phyloP scores from a whole-genome alignment of 2,113 vertebrate genomes.

The Struthidea cinerea region DNA sequence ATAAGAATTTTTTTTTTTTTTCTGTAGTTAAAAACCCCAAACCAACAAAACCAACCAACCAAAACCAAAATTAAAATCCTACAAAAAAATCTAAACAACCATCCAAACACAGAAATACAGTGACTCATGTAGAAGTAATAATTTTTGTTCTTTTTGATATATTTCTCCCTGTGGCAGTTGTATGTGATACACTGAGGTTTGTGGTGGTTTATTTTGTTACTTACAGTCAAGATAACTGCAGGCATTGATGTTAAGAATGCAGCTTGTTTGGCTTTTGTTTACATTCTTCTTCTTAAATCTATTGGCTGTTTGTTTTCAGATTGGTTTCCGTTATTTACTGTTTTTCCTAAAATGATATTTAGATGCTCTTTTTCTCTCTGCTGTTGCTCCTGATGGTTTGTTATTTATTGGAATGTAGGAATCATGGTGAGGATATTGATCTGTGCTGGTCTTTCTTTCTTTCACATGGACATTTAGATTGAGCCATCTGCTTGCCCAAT shows the following conservation, averaged over 20 bases:
- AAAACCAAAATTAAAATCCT: not conserved
- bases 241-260: not conserved
- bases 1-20: not conserved
- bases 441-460: not conserved
- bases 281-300: not conserved
- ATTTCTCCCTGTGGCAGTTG: not conserved
- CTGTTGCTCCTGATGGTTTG: not conserved
- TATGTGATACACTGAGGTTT: not conserved
- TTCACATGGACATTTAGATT: slow-evolving; percentile 31
- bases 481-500: slow-evolving; percentile 32
- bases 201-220: not conserved
- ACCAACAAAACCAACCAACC: not conserved
- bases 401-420: slow-evolving; percentile 37
- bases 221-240: not conserved
- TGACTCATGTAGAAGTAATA: not conserved
- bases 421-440: slow-evolving; percentile 9
- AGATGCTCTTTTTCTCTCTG: not conserved
- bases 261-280: not conserved
- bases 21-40: not conserved
- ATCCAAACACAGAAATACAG: not conserved
- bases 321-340: not conserved
- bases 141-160: not conserved
- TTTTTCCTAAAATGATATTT: slow-evolving; percentile 3
- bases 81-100: not conserved
- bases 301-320: not conserved